Base-by-base conservation (phyloP, 2,113 vertebrate species). In the Tupaia chinensis region DNA sequence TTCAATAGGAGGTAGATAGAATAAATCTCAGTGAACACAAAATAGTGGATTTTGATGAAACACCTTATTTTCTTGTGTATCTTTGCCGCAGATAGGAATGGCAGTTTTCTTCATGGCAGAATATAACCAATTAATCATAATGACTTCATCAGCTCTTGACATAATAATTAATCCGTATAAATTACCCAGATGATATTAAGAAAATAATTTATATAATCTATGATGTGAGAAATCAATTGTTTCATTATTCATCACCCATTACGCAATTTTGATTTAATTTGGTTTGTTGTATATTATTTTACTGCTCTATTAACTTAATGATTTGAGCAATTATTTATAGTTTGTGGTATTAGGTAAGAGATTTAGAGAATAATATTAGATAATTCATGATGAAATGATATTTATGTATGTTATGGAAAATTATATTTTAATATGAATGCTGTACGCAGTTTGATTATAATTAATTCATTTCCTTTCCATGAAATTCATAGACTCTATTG, bases 301-400 rank as follows among this genome's bases (percentile, higher is more conserved):
- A 90, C 73, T 93, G 72, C 91, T 97, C 87, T 97, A 90, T 98
- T 95, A 97, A 95, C 80, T 93, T 97, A 98, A 97, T 97, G 90
- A 97, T 68, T 93, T 95, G 86, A 92, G 69, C 73, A 95, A 95
- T 97, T 97, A 97, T 95, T 96, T 98, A 88, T 95, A 93, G 89
- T 83, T 95, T 97, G 94, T 90, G 94, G 77, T 96, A 97, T 92
- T 88, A 95, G 74, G 23, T 96, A 97, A 97, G 90, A 97, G 93
- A 96, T 96, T 97, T 97, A 97, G 92, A 68, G 83, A 84, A 93
- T 25, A 95, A 82, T 98, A 97, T 94, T 94, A 97, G 34, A 69
- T 89, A 93, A 96, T 94, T 95, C 58, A 93, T 77, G 76, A 92
- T 96, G 93, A 98, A 95, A 68, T 89, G 23, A 68, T 97, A 14